A percentile compares a stretch with the other conserved stretches of the same genome.
Conservation (phyloP, 2,113 vertebrate genomes). For the Phoenicopterus ruber region DNA sequence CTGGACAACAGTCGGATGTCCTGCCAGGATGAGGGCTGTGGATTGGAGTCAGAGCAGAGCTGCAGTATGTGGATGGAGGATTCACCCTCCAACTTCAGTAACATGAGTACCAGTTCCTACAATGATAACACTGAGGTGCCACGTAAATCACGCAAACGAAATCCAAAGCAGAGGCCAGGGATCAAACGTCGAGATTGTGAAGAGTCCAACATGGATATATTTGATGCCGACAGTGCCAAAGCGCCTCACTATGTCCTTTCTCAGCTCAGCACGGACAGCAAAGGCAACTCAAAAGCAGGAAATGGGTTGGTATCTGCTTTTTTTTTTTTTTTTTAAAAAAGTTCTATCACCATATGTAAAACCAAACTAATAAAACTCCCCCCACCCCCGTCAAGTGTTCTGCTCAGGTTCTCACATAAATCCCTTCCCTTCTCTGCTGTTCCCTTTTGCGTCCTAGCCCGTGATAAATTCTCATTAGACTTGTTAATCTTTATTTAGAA, state of each 20-base stretch:
- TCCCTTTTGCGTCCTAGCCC: neutral
- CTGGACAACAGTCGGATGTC: conserved; percentile 96
- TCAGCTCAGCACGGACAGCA: conserved; percentile 93
- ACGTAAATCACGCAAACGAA: conserved; percentile 97
- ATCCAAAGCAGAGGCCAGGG: conserved; percentile 94
- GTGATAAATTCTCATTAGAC: conserved; percentile 11
- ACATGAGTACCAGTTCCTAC: conserved; percentile 93
- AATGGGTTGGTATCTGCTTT: conserved; percentile 85
- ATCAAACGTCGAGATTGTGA: conserved; percentile 83
- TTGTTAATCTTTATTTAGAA: conserved; percentile 27
- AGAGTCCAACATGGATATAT: conserved; percentile 95
- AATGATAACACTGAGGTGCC: conserved; percentile 99
- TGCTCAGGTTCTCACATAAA: conserved; percentile 60
- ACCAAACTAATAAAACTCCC: conserved; percentile 52
- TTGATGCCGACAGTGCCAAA: conserved; percentile 99
- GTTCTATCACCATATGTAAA: conserved; percentile 69
- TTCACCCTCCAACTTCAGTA: conserved; percentile 97
- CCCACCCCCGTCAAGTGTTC: neutral
- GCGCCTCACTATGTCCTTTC: conserved; percentile 98
- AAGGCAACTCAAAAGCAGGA: conserved; percentile 91
- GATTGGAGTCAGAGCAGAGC: conserved; percentile 94
- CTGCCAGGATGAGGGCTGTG: conserved; percentile 89
- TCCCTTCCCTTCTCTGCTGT: neutral
- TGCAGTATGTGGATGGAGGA: conserved; percentile 99
- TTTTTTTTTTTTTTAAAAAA: conserved; percentile 54